A percentile compares a stretch with the other conserved stretches of the same genome.
These are phyloP conservation scores for Ericerus pela DNA, from an alignment of 1,140 invertebrate genomes.

Conservation along the genomic window DNA sequence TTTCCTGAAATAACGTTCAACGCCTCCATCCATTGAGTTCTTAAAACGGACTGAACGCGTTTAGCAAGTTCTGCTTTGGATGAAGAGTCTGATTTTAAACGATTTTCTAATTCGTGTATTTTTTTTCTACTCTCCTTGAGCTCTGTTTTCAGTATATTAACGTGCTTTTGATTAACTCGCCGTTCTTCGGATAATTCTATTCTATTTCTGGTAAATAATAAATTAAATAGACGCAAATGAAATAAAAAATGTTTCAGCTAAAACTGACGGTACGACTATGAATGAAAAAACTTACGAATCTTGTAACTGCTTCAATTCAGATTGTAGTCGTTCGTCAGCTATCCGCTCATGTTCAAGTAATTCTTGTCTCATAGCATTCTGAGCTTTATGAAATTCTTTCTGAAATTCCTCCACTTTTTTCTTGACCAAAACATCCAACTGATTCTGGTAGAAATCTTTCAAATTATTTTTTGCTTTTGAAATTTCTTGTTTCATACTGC, in stretches of 20 bases:
- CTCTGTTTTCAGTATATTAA: neutral
- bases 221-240: neutral
- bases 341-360: slow-evolving; percentile 45
- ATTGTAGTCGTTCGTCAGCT: slow-evolving; percentile 41
- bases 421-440: slow-evolving; percentile 57
- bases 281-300: neutral
- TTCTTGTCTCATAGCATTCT: slow-evolving; percentile 45
- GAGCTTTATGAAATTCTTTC: slow-evolving; percentile 48
- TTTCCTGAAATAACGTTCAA: neutral
- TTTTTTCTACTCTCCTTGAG: neutral
- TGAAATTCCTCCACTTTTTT: slow-evolving; percentile 63
- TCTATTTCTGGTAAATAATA: neutral
- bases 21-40: neutral
- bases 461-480: slow-evolving; percentile 50
- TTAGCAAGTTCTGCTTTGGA: neutral
- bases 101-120: neutral
- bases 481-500: slow-evolving; percentile 37
- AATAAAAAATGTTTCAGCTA: neutral
- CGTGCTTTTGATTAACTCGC: neutral
- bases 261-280: neutral
- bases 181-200: slow-evolving; percentile 5
- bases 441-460: slow-evolving; percentile 58
- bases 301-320: slow-evolving; percentile 28
- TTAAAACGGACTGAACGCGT: neutral
- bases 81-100: neutral